These are phyloP conservation scores for Nephrocerus scutellatus DNA, from an alignment of 2,888 invertebrate genomes.

Conservation along the genomic window DNA sequence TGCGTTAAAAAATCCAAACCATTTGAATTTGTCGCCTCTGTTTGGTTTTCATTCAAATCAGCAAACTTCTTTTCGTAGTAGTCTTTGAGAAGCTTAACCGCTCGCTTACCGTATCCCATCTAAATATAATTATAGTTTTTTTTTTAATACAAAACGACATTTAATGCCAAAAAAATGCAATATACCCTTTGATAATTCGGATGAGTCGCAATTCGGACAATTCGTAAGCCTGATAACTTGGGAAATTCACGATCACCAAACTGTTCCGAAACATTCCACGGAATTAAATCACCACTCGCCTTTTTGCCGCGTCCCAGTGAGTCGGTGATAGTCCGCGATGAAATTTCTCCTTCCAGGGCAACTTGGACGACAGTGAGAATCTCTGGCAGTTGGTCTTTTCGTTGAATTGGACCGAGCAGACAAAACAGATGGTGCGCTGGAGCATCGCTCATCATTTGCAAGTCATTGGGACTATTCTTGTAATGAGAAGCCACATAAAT, in stretches of 20 bases:
- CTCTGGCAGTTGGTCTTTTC: constrained; percentile 74
- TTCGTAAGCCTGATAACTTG: constrained; percentile 76
- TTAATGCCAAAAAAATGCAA: not conserved
- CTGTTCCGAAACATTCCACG: constrained; percentile 97
- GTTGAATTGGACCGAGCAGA: constrained; percentile 76
- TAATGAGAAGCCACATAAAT: constrained; percentile 98
- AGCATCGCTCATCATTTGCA: constrained; percentile 97
- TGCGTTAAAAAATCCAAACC: constrained; percentile 19
- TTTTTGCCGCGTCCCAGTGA: constrained; percentile 79
- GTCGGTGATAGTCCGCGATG: constrained; percentile 60
- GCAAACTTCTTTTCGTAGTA: constrained; percentile 83
- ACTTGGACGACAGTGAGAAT: constrained; percentile 88
- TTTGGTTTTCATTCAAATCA: constrained; percentile 56
- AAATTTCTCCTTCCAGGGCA: constrained; percentile 69
- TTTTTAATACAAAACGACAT: not conserved
- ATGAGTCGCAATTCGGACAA: constrained; percentile 96
- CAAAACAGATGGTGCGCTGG: constrained; percentile 97
- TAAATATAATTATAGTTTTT: constrained; percentile 40
- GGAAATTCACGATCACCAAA: constrained; percentile 93
- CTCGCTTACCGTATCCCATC: constrained; percentile 96
- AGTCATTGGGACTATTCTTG: constrained; percentile 98
- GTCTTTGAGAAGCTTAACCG: constrained; percentile 72
- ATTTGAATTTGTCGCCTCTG: constrained; percentile 22
- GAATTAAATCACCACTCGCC: constrained; percentile 94
- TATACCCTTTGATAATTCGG: constrained; percentile 86